Evolutionary conservation across 2,797 vertebrate species (phyloP).

Genomic region (Cyprinodon diabolis): DNA sequence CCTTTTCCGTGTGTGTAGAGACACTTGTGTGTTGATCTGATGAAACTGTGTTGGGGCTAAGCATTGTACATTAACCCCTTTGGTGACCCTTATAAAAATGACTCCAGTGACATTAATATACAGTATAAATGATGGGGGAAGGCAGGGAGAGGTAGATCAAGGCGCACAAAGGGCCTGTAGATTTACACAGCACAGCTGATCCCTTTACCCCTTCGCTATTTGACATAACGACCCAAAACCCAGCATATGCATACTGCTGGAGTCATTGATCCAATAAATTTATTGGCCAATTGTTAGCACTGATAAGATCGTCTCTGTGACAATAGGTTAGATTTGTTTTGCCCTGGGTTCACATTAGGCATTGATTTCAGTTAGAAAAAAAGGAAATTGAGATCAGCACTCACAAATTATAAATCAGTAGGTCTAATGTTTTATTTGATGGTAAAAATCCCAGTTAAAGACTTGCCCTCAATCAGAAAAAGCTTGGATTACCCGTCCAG

Average conservation of each 20-base stretch:
- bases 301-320: conserved; percentile 40
- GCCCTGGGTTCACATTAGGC: conserved; percentile 32
- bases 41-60: conserved; percentile 50
- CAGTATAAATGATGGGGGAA: conserved; percentile 61
- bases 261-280: conserved; percentile 46
- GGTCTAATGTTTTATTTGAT: conserved; percentile 16
- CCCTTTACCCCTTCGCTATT: conserved; percentile 21
- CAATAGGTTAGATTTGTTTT: conserved; percentile 38
- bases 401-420: conserved; percentile 13
- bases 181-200: conserved; percentile 46
- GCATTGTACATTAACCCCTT: conserved; percentile 76
- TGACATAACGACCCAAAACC: conserved; percentile 8
- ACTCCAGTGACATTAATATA: conserved; percentile 74
- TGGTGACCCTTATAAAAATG: conserved; percentile 77
- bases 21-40: conserved; percentile 29
- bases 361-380: conserved; percentile 38
- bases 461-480: conserved; percentile 9
- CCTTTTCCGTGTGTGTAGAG: conserved; percentile 32
- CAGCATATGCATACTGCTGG: conserved; percentile 10
- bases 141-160: conserved; percentile 59
- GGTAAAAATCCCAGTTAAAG: conserved; percentile 19
- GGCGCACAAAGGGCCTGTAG: conserved; percentile 32
- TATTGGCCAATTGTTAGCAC: conserved; percentile 31
- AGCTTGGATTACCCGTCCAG: conserved; percentile 6
- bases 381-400: conserved; percentile 17